Base-by-base conservation (phyloP, 2,888 invertebrate species). In the Eupsilia transversa region DNA sequence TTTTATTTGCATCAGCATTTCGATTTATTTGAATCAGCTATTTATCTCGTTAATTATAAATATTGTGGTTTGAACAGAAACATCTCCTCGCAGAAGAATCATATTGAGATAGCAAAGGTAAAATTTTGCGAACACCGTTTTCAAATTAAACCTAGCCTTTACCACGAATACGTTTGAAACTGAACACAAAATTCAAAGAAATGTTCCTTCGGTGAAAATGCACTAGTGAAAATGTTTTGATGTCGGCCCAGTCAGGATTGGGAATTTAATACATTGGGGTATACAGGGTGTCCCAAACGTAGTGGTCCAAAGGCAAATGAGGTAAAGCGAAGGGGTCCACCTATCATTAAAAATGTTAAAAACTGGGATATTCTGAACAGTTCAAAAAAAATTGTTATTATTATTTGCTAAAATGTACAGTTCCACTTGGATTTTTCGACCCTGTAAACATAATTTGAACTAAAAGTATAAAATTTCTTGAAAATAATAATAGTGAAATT, bases 151-250 rank as follows among this genome's bases (percentile, higher is more conserved):
- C 20, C 35, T 30, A 27, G 0, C n/a, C 33, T 69, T 64, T 63
- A 30, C 30, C 30, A 30, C 20, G 30, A 77, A 46, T 63, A 63
- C 49, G n/a, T 35, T 52, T 59, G 52, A 52, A 69, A 49, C 60
- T 60, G 38, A 49, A 71, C 30, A 54, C 38, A 14, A 46, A 65
- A 65, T 77, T 71, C 59, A 65, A 64, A 65, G 43, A 71, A 52
- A 64, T 38, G 5, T 59, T 69, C 10, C 12, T 57, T 38, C 20
- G 10, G 1, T n/a, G 30, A 30, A 76, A 63, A 77, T 57, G 27
- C 14, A 49, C 23, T 17, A 41, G 20, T n/a, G 27, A 56, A 61
- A 33, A 41, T 63, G 23, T 57, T 43, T 63, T 56, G 9, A 41
- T 52, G 12, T 43, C 3, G 23, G 33, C 33, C 6, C 69, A 43